phyloP scores from a whole-genome alignment of 2,888 invertebrate genomes.

The Folsomia manolachei region DNA sequence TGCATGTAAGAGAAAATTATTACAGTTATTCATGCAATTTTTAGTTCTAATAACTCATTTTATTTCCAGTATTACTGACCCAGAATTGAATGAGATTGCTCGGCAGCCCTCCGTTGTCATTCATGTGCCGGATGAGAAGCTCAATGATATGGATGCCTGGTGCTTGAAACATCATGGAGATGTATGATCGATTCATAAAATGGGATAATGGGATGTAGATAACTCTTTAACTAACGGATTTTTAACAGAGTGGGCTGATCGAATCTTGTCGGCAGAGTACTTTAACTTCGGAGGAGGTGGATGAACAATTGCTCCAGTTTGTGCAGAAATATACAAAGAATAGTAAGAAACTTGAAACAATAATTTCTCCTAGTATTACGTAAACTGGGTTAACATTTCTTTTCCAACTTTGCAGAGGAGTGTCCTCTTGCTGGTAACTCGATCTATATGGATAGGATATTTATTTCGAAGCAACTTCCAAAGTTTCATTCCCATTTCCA shows the following conservation, averaged over 20 bases:
- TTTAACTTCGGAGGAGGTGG: constrained; percentile 66
- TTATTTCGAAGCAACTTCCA: constrained; percentile 80
- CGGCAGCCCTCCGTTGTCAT: constrained; percentile 74
- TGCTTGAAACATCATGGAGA: constrained; percentile 73
- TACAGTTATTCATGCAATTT: too few relatives aligned
- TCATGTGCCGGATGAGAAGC: constrained; percentile 68
- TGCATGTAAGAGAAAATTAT: too few relatives aligned
- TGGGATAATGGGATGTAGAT: too few relatives aligned
- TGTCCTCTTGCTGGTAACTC: constrained; percentile 85
- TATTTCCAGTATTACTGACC: constrained; percentile 87
- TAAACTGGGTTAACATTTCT: neutral
- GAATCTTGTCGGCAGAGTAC: constrained; percentile 69
- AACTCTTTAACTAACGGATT: too few relatives aligned
- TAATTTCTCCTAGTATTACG: neutral
- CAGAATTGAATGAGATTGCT: constrained; percentile 70
- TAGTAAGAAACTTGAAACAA: constrained; percentile 47
- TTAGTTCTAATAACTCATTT: too few relatives aligned
- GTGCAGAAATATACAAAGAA: constrained; percentile 60
- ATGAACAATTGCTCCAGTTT: constrained; percentile 69
- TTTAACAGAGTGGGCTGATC: constrained; percentile 78
- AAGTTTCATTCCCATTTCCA: constrained; percentile 73
- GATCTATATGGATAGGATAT: constrained; percentile 79
- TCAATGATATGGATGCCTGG: constrained; percentile 81
- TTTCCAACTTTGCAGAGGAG: constrained; percentile 58
- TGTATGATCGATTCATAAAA: constrained; percentile 57